phyloP scores from a whole-genome alignment of 2,113 vertebrate species.

The Cephalophus harveyi region DNA sequence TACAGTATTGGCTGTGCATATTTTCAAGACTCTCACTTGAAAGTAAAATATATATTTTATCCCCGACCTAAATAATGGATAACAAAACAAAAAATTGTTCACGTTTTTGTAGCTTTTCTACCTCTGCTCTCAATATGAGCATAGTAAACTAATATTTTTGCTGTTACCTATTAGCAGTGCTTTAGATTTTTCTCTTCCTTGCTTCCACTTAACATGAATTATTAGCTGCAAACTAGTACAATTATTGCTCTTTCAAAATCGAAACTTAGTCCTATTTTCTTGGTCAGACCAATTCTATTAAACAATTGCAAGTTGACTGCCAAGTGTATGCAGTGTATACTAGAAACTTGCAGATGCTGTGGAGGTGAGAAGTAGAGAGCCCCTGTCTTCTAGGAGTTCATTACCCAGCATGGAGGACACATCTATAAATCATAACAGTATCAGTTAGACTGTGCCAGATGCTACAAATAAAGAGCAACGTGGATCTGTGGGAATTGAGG shows the following conservation, averaged over 20 bases:
- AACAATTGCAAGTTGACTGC: not conserved
- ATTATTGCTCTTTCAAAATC: not conserved
- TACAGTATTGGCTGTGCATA: not conserved
- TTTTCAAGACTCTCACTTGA: not conserved
- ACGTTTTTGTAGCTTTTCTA: not conserved
- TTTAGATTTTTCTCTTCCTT: slow-evolving; percentile 18
- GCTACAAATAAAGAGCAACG: not conserved
- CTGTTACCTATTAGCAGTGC: not conserved
- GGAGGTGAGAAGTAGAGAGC: not conserved
- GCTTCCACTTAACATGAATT: not conserved
- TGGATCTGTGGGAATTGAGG: not conserved
- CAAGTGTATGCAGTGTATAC: not conserved
- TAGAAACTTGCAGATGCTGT: not conserved
- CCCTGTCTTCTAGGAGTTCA: not conserved
- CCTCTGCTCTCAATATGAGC: not conserved
- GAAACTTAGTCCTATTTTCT: not conserved
- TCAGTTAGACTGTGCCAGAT: not conserved
- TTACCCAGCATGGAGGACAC: not conserved
- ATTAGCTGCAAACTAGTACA: not conserved
- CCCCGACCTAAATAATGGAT: not conserved
- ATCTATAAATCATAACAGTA: not conserved
- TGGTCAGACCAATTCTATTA: not conserved
- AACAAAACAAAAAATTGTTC: not conserved
- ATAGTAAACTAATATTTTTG: not conserved
- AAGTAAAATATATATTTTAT: slow-evolving; percentile 34